These are phyloP conservation scores for Mizuhopecten yessoensis DNA, from an alignment of 1,140 invertebrate genomes.

Conservation along the genomic window DNA sequence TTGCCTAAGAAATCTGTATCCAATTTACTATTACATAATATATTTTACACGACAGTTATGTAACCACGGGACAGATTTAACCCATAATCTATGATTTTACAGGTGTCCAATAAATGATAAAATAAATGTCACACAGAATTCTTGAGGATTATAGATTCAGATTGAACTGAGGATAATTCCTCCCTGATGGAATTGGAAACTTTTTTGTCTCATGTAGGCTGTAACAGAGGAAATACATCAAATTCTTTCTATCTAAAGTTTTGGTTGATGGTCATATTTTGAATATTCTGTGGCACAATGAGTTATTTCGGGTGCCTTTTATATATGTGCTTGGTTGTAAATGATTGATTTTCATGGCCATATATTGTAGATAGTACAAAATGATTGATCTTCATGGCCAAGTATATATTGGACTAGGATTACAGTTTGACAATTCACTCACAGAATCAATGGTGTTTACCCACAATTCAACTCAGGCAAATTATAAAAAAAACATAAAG, in stretches of 20 bases:
- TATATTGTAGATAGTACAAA: background rate
- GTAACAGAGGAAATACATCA: background rate
- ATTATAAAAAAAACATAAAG: background rate
- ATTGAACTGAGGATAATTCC: background rate
- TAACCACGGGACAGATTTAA: background rate
- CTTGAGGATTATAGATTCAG: background rate
- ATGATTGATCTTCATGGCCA: constrained; percentile 18
- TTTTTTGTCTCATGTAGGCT: background rate
- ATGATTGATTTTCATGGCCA: background rate
- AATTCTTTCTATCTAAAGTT: background rate
- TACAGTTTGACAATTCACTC: background rate
- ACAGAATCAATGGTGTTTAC: background rate
- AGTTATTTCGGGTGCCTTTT: background rate
- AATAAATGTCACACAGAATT: background rate
- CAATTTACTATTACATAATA: no score
- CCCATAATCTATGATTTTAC: background rate
- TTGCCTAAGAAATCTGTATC: no score
- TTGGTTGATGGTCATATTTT: background rate
- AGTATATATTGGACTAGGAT: background rate
- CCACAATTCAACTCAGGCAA: background rate
- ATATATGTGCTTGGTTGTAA: background rate
- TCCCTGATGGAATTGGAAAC: background rate
- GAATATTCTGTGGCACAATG: background rate
- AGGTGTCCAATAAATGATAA: background rate
- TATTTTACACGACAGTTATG: no score